Base-by-base conservation (phyloP, 2,113 vertebrate genomes). In the Myxocyprinus asiaticus region DNA sequence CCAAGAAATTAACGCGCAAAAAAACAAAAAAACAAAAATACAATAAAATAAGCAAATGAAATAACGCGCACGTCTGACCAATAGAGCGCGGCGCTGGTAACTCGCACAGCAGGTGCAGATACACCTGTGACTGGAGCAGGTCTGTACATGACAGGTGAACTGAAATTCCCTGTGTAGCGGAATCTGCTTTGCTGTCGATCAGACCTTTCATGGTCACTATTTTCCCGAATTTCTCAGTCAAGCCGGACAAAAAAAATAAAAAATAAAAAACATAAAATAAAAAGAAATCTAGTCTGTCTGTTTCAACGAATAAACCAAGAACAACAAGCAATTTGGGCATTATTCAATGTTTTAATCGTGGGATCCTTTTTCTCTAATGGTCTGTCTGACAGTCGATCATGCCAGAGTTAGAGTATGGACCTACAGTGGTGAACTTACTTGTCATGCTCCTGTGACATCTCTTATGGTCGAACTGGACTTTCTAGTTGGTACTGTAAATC, bases 391-490 rank as follows among this genome's bases (percentile, higher is more conserved):
- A 33, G 70, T 82, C 45, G 68, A 69, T 76, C 70, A 44, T 64
- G 8, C n/a, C 62, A 65, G 0, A 5, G 74, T 55, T 58, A 65
- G 12, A 76, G 48, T 76, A 76, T 66, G 62, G 74, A 76, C 74
- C 33, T 50, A 42, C 81, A 85, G 86, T 86, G 85, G 81, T 85
- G 86, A 85, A 91, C 97, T 96, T 95, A 98, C 97, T 96, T 98
- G 95, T 98, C 96, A 96, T 96, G 96, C 88, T 98, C 97, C 93
- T 98, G 96, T 95, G 96, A 96, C 97, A 98, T 98, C 94, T 95
- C 91, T 90, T 86, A 93, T 91, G 95, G 95, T 95, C 93, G 93
- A 96, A 98, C 97, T 96, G 96, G 97, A 97, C 96, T 93, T 94
- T 96, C 96, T 91, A 95, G 97, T 98, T 95, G 90, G 94, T 94